Conservation (phyloP, 2,888 invertebrate genomes). For the Amblyteles armatorius region DNA sequence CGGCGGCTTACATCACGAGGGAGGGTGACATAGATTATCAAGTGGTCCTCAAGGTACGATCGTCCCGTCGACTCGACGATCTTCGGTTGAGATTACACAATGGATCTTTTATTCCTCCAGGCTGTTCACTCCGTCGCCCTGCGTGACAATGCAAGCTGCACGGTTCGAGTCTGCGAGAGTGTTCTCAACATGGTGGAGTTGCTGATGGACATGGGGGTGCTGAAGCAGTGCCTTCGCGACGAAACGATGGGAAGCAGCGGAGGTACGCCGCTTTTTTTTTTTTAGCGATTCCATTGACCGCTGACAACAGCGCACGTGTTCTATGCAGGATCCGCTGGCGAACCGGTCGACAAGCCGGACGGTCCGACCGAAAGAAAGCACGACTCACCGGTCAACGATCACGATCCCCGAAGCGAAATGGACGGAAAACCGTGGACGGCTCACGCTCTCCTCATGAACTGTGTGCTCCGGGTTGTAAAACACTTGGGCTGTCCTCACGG, state of each 20-base stretch:
- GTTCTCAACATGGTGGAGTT: slow-evolving; percentile 96
- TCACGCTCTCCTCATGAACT: slow-evolving; percentile 91
- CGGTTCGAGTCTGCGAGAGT: slow-evolving; percentile 95
- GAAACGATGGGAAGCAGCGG: slow-evolving; percentile 85
- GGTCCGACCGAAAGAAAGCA: slow-evolving; percentile 71
- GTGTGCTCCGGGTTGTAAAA: slow-evolving; percentile 90
- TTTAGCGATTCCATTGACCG: background rate
- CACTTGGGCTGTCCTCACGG: slow-evolving; percentile 98
- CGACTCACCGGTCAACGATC: slow-evolving; percentile 74
- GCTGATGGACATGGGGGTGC: slow-evolving; percentile 95
- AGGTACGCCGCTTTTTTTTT: slow-evolving; percentile 80
- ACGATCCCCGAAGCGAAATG: slow-evolving; percentile 71
- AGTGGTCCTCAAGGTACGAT: slow-evolving; percentile 91
- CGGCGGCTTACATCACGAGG: slow-evolving; percentile 96
- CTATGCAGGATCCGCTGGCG: slow-evolving; percentile 71
- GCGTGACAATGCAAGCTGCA: slow-evolving; percentile 93
- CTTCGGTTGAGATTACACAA: background rate
- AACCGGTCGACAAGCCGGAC: slow-evolving; percentile 73
- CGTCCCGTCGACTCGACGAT: background rate
- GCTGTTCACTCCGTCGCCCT: slow-evolving; percentile 95
- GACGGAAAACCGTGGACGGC: slow-evolving; percentile 84
- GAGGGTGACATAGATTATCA: slow-evolving; percentile 97
- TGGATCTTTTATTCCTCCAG: slow-evolving; percentile 84
- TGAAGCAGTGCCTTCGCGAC: slow-evolving; percentile 87
- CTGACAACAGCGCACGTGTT: background rate